Base-by-base conservation (phyloP, 2,888 invertebrate species). In the Eucera pruinosa region DNA sequence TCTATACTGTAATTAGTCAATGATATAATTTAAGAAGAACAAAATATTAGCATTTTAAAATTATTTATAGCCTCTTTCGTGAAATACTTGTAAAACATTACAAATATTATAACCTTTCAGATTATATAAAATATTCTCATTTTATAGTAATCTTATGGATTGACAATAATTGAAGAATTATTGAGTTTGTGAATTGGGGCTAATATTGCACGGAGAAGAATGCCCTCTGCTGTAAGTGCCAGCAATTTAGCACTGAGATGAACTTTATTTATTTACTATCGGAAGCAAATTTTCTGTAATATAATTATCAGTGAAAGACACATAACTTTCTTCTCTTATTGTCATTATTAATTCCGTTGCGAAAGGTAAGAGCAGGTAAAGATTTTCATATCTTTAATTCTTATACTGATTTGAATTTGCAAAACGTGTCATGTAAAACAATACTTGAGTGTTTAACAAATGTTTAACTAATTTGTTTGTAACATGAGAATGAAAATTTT, bases 201-300 rank as follows among this genome's bases (percentile, higher is more conserved):
- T 74, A 58, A 65, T 30, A 30, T 71, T 45, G 18, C 33, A 18
- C 1, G 9, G 18, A 72, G n/a, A n/a, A 18, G 27, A 66, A 66
- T 73, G 75, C 77, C 77, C 74, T 65, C 75, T 75, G 23, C 11
- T 47, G 43, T 13, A 48, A 68, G 54, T 48, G 39, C 33, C 27
- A 23, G 39, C 0, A 58, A 62, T 73, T 62, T 43, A 52, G 43
- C 20, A 54, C n/a, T 57, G 69, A 65, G 66, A 79, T 73, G 55
- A 72, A 60, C 52, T 85, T 84, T 85, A 86, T 86, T 85, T 85
- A 85, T 86, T 86, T 85, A 85, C 84, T 84, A 72, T 69, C 58
- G 25, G 48, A 71, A 60, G 54, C 23, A 61, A 75, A 76, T 62
- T 70, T 68, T 43, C 23, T 52, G 27, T 20, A 66, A 70, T 55